Conservation (phyloP, 2,888 invertebrate species). For the Caenorhabditis sp. region DNA sequence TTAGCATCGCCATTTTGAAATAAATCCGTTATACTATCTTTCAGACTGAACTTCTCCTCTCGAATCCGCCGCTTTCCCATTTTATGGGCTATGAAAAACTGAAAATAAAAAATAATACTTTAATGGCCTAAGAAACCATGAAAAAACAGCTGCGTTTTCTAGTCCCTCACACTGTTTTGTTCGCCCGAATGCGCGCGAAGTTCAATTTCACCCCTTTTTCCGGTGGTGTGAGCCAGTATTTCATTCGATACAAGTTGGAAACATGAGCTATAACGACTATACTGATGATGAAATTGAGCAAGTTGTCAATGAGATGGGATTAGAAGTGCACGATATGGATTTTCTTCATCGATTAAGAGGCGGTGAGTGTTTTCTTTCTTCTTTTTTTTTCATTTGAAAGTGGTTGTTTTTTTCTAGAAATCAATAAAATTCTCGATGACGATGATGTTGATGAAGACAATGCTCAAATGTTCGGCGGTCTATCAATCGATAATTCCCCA, state of each 20-base stretch:
- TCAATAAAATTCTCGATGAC: background rate
- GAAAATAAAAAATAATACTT: background rate
- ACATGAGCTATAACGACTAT: conserved; percentile 15
- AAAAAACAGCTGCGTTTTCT: background rate
- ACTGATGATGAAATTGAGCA: conserved; percentile 31
- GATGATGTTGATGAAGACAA: background rate
- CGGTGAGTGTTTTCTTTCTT: conserved; percentile 11
- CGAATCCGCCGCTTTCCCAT: background rate
- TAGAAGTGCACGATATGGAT: conserved; percentile 8
- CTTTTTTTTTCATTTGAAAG: conserved; percentile 12
- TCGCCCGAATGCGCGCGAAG: background rate
- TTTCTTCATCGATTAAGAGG: conserved; percentile 16
- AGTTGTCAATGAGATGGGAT: conserved; percentile 30
- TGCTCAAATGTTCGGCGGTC: background rate
- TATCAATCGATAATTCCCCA: background rate
- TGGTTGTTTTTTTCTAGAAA: background rate
- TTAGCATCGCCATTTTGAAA: background rate
- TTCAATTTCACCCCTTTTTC: background rate
- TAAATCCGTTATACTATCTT: background rate
- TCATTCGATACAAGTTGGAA: background rate
- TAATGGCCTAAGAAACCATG: background rate
- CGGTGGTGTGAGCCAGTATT: background rate
- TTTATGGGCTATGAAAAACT: background rate
- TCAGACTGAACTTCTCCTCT: background rate
- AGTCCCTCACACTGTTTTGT: background rate